These are phyloP conservation scores for Lordiphosa collinella DNA, from an alignment of 1,140 invertebrate species.

Conservation along the genomic window DNA sequence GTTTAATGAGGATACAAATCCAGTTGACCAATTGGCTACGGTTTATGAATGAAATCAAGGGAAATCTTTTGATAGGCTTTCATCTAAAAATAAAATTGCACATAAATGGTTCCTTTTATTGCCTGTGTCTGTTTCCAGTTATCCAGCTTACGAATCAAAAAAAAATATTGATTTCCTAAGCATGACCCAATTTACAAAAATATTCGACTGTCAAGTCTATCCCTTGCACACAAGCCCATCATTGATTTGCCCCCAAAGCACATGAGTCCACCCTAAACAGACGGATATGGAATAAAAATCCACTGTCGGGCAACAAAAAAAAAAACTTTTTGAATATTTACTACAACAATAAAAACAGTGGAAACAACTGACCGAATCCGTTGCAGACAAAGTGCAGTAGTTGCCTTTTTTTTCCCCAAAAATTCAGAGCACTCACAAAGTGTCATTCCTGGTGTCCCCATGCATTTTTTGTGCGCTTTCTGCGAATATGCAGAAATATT, in stretches of 20 bases:
- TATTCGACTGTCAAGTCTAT: no score
- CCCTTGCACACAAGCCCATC: conserved; percentile 8
- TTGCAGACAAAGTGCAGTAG: conserved; percentile 10
- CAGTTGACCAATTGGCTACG: conserved; percentile 3
- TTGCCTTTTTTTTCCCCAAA: conserved; percentile 16
- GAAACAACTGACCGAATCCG: conserved; percentile 38
- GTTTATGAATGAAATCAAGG: not conserved
- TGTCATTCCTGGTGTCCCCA: conserved; percentile 35
- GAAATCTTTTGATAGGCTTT: no score
- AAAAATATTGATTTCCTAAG: conserved; percentile 3
- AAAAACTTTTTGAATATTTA: conserved; percentile 62
- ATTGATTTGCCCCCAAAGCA: no score
- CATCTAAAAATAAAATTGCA: no score
- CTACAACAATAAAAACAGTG: conserved; percentile 33
- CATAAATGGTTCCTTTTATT: no score
- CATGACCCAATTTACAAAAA: not conserved
- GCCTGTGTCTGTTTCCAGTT: no score
- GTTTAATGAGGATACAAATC: conserved; percentile 3
- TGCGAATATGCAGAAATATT: conserved; percentile 62
- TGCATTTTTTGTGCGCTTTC: conserved; percentile 16
- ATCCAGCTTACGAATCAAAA: not conserved
- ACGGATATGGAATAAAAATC: conserved; percentile 37
- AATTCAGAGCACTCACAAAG: conserved; percentile 27
- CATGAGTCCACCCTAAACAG: conserved; percentile 7
- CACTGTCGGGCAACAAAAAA: conserved; percentile 23